Evolutionary conservation across 2,888 invertebrate genomes (phyloP).

Genomic region (Zaprionus lineosus): DNA sequence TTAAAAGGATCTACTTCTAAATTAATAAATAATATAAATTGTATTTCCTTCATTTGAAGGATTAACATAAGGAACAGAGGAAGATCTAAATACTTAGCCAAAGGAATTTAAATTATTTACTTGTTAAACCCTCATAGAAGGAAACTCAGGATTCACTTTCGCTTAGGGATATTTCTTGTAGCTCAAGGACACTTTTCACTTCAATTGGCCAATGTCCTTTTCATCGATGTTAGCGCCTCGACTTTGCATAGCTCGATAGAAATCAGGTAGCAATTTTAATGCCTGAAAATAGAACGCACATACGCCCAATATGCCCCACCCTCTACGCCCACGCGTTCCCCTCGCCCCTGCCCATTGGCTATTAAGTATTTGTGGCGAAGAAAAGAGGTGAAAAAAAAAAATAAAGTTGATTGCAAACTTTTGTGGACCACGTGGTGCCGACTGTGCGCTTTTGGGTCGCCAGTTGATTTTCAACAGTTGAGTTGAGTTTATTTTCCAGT

Average conservation of each 20-base stretch:
- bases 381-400: constrained; percentile 5
- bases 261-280: constrained; percentile 52
- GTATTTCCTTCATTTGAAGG: no score
- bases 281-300: constrained; percentile 31
- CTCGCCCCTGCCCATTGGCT: constrained; percentile 34
- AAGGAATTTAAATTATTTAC: no score
- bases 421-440: constrained; percentile 49
- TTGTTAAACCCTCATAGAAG: no score
- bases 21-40: no score
- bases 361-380: constrained; percentile 56
- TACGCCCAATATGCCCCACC: no score
- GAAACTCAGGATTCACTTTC: no score
- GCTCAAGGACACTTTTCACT: no score
- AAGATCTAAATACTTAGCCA: no score
- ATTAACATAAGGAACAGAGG: no score
- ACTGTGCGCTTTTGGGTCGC: constrained; percentile 30
- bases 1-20: no score
- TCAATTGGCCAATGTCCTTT: constrained; percentile 2
- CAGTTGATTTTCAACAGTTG: constrained; percentile 76
- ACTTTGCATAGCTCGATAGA: constrained; percentile 7
- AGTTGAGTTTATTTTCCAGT: constrained; percentile 71
- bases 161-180: no score
- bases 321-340: constrained; percentile 8
- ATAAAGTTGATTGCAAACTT: constrained; percentile 66
- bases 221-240: constrained; percentile 22